A percentile compares a stretch with the other conserved stretches of the same genome.
Conservation (phyloP, 2,113 vertebrate genomes). For the Scomber colias region DNA sequence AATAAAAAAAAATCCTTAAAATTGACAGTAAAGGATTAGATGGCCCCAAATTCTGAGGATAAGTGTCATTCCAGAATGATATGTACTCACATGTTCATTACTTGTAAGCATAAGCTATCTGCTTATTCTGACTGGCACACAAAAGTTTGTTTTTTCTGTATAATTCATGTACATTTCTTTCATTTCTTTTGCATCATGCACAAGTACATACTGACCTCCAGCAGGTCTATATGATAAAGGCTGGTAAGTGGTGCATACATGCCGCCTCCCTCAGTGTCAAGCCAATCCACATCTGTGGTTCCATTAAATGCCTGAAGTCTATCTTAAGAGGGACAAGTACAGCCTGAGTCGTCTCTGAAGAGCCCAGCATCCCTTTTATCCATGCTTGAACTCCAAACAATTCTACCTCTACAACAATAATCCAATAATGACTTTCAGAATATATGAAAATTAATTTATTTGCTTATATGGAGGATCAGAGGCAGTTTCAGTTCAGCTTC, state of each 20-base stretch:
- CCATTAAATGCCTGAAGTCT: slow-evolving; percentile 54
- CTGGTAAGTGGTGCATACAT: slow-evolving; percentile 27
- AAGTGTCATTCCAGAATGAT: slow-evolving; percentile 68
- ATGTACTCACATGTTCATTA: slow-evolving; percentile 54
- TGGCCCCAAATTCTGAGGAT: slow-evolving; percentile 60
- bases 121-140: slow-evolving; percentile 33
- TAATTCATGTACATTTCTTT: slow-evolving; percentile 17
- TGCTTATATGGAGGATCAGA: slow-evolving; percentile 72
- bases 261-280: slow-evolving; percentile 38
- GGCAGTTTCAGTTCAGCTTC: slow-evolving; percentile 65
- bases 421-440: slow-evolving; percentile 81
- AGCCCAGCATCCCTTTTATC: slow-evolving; percentile 70
- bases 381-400: slow-evolving; percentile 83
- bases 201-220: slow-evolving; percentile 12
- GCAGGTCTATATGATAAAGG: slow-evolving; percentile 17
- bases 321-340: slow-evolving; percentile 62
- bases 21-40: slow-evolving; percentile 74
- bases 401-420: slow-evolving; percentile 80
- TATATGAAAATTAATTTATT: slow-evolving; percentile 76
- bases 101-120: slow-evolving; percentile 29
- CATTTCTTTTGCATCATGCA: slow-evolving; percentile 19
- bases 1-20: slow-evolving; percentile 63
- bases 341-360: slow-evolving; percentile 70
- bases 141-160: slow-evolving; percentile 31
- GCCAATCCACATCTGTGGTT: slow-evolving; percentile 28